A percentile compares a stretch with the other conserved stretches of the same genome.
Conservation (phyloP, 2,797 vertebrate species). For the Smutsia temminckii region DNA sequence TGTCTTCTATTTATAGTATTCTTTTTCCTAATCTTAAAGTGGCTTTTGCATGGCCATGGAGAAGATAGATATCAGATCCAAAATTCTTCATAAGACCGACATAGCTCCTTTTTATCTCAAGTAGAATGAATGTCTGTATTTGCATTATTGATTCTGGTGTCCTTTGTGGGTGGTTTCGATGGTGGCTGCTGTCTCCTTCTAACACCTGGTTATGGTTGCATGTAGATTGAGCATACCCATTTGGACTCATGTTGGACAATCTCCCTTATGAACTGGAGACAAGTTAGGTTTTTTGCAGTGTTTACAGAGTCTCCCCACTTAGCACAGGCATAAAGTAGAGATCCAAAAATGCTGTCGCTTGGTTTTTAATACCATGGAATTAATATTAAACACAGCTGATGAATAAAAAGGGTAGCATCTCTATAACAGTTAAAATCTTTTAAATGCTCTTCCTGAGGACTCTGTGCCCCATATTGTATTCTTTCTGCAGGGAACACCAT, state of each 20-base stretch:
- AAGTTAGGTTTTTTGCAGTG: slow-evolving; percentile 41
- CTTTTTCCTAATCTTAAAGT: not conserved
- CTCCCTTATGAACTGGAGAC: not conserved
- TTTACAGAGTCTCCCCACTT: slow-evolving; percentile 24
- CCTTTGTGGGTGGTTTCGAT: not conserved
- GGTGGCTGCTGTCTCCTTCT: not conserved
- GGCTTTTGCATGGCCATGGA: not conserved
- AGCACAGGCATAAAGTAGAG: slow-evolving; percentile 1
- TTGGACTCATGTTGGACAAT: not conserved
- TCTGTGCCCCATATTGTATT: slow-evolving; percentile 28
- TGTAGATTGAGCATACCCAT: not conserved
- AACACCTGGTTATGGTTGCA: slow-evolving; percentile 52
- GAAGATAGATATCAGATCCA: not conserved
- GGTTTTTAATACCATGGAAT: slow-evolving; percentile 42
- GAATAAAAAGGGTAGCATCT: slow-evolving; percentile 39
- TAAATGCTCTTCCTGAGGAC: slow-evolving; percentile 33
- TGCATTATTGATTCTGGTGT: slow-evolving; percentile 32
- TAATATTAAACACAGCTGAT: slow-evolving; percentile 54
- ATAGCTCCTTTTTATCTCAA: slow-evolving; percentile 20
- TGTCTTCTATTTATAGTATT: not conserved
- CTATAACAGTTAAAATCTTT: slow-evolving; percentile 49
- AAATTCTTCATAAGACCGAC: not conserved
- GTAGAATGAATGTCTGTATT: not conserved
- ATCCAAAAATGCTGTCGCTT: slow-evolving; percentile 38
- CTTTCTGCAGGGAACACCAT: slow-evolving; percentile 53